These are phyloP conservation scores for Pteronura brasiliensis DNA, from an alignment of 2,113 vertebrate genomes.

Conservation along the genomic window DNA sequence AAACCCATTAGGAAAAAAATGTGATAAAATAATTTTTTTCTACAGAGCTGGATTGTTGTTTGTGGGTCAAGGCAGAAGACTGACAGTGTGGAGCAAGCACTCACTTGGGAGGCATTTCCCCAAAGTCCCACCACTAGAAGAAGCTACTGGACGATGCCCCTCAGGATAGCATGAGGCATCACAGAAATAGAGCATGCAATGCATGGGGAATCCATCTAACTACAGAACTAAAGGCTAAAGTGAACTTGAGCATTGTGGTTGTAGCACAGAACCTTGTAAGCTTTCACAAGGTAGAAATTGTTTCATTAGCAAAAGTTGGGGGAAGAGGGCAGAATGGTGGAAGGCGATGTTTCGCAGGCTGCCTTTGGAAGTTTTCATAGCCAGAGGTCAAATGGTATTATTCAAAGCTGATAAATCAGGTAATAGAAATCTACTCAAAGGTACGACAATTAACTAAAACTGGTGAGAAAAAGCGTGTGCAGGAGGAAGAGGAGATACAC, in stretches of 20 bases:
- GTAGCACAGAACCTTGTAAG: neutral
- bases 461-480: neutral
- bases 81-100: neutral
- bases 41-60: neutral
- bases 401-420: neutral
- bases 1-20: neutral
- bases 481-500: neutral
- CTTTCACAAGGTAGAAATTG: neutral
- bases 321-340: too few species aligned
- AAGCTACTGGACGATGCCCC: neutral
- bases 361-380: neutral
- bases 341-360: neutral
- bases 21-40: neutral
- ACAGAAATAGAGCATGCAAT: fast-evolving
- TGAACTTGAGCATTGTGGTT: neutral
- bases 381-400: neutral
- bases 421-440: neutral
- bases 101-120: neutral
- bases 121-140: neutral
- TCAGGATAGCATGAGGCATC: neutral
- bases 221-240: neutral
- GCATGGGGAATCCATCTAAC: neutral
- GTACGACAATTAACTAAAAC: neutral
- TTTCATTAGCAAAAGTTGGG: neutral
- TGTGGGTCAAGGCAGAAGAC: neutral